Conservation (phyloP, 2,888 invertebrate species). For the Morpho achilles region DNA sequence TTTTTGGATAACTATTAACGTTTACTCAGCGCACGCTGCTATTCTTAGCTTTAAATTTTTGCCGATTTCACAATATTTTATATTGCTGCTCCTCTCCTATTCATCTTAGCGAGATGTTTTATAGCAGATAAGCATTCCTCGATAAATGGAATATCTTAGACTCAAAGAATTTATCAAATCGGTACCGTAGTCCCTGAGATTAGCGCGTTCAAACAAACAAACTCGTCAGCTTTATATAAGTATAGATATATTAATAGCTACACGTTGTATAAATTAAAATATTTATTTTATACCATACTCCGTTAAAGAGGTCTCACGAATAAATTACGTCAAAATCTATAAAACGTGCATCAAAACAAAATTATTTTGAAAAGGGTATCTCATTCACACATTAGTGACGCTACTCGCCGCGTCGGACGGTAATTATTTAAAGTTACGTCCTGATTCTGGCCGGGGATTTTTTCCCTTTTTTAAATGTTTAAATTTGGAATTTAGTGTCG, state of each 20-base stretch:
- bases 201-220: no score
- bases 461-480: conserved; percentile 44
- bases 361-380: conserved; percentile 64
- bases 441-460: conserved; percentile 37
- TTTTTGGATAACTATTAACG: no score
- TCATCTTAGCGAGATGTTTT: no score
- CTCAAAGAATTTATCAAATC: no score
- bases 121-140: no score
- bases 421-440: conserved; percentile 71
- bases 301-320: conserved; percentile 53
- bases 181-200: no score
- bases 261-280: conserved; percentile 32
- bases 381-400: conserved; percentile 74
- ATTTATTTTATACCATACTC: conserved; percentile 42
- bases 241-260: conserved; percentile 5
- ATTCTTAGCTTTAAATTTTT: no score
- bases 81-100: no score
- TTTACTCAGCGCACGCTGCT: no score
- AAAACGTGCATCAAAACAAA: conserved; percentile 69
- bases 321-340: conserved; percentile 71
- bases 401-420: conserved; percentile 62
- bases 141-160: no score
- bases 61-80: no score
- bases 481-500: conserved; percentile 64
- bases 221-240: no score